These are phyloP conservation scores for Sycophaga agraensis DNA, from an alignment of 1,140 invertebrate genomes.

Conservation along the genomic window DNA sequence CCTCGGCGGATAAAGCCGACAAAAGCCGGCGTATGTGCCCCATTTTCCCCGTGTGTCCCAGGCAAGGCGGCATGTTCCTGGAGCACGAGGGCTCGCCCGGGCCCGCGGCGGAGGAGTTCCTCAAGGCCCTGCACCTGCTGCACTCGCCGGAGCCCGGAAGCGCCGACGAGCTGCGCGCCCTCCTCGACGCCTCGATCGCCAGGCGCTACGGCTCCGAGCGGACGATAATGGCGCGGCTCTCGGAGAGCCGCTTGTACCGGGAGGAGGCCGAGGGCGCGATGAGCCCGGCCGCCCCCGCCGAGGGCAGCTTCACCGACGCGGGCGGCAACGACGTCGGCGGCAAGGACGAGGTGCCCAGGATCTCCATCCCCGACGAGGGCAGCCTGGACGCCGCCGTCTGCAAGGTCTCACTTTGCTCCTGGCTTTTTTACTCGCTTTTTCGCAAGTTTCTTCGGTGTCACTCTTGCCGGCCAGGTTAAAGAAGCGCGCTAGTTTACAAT, in stretches of 20 bases:
- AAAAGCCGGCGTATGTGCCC: too few relatives aligned
- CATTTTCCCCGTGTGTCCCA: too few relatives aligned
- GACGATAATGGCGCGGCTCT: slow-evolving; percentile 25
- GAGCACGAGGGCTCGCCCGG: not conserved
- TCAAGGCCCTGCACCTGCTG: slow-evolving; percentile 35
- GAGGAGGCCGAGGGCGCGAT: not conserved
- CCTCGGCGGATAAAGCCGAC: too few relatives aligned
- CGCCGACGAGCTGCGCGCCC: slow-evolving; percentile 34
- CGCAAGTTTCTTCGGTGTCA: too few relatives aligned
- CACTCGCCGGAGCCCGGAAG: slow-evolving; percentile 38
- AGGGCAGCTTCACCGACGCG: too few relatives aligned
- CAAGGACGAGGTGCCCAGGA: slow-evolving; percentile 40
- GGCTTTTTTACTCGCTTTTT: too few relatives aligned
- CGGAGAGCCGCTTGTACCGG: slow-evolving; percentile 3
- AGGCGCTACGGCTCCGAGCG: slow-evolving; percentile 31
- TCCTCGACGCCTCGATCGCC: slow-evolving; percentile 38
- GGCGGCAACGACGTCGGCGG: slow-evolving; percentile 21
- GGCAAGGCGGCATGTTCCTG: not conserved
- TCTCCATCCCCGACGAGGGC: slow-evolving; percentile 47
- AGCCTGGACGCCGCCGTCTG: slow-evolving; percentile 36
- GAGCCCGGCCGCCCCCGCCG: not conserved
- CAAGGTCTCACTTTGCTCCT: slow-evolving; percentile 34
- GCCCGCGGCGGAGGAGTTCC: not conserved
- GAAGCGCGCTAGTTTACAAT: too few relatives aligned
- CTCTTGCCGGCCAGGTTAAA: too few relatives aligned